phyloP scores from a whole-genome alignment of 2,113 vertebrate genomes.

The Diadophis punctatus region DNA sequence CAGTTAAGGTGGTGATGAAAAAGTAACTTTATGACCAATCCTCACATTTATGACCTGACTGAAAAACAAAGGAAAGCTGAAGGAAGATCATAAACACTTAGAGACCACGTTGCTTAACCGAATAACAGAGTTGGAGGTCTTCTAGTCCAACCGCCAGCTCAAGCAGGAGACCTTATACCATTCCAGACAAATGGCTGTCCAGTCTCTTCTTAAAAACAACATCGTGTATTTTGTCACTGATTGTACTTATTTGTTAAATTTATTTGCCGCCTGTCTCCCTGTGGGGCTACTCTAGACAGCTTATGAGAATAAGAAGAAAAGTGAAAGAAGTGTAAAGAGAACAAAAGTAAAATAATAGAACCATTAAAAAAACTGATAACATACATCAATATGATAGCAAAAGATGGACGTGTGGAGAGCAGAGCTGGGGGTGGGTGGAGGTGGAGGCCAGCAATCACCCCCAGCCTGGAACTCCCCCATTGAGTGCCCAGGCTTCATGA shows the following conservation, averaged over 20 bases:
- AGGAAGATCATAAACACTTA: not conserved
- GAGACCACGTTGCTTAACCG: not conserved
- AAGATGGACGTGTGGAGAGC: not conserved
- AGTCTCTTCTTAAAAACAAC: not conserved
- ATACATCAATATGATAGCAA: not conserved
- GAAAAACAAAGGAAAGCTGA: not conserved
- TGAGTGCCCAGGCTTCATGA: not conserved
- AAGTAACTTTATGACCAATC: not conserved
- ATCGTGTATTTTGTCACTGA: not conserved
- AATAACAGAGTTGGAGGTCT: not conserved
- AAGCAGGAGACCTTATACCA: not conserved
- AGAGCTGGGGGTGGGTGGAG: too few relatives aligned
- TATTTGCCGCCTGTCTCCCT: not conserved
- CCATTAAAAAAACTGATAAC: not conserved
- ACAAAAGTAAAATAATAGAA: too few relatives aligned
- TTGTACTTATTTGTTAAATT: not conserved
- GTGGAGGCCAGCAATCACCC: not conserved
- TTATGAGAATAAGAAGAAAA: too few relatives aligned
- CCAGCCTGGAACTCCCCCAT: not conserved
- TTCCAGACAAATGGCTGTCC: not conserved
- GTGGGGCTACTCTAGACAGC: too few relatives aligned
- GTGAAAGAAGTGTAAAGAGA: too few relatives aligned
- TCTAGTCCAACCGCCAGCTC: not conserved
- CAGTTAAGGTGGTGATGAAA: not conserved
- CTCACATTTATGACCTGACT: not conserved